Evolutionary conservation across 2,888 invertebrate species (phyloP), one percentile per base, ranked within the genome.

Genomic region (Hypselothyrea guttata): DNA sequence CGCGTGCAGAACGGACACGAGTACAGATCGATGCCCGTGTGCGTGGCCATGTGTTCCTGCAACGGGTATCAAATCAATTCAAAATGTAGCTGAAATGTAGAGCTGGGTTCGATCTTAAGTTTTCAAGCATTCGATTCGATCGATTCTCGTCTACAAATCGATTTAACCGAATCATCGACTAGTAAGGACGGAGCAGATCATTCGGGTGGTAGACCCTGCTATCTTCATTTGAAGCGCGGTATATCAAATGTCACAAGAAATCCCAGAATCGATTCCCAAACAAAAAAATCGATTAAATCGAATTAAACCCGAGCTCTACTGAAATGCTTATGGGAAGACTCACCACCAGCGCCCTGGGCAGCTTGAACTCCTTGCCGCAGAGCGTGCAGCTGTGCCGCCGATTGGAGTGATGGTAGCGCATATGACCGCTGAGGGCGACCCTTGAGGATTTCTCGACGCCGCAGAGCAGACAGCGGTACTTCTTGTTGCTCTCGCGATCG

Each of bases 1-100:
- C 87, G 86, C 0, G 88, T 72, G 48, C 89, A 90, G 58, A 88
- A 88, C 0, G 76, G 79, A 46, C 89, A 90, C 7, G 86, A 86
- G 37, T 90, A 90, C 30, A 90, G 51, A 53, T 86, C 87, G 35
- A 88, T 86, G 28, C 89, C 89, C 0, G 89, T 89, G 42, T 90
- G 89, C 4, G 88, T 87, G 28, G 89, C 88, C 82, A 89, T 88
- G 55, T 90, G 89, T 49, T 90, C 89, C 86, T 88, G 37, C 18
- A 9, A 7, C 8, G 8, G 28, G 28, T 1, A 28, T 13, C 1
- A 13, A 15, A 13, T 12, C 13, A 7, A 9, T 1, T 18, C 5
- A 1, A 2, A 22, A 2, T 22, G 22, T 22, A n/a, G n/a, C n/a
- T n/a, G n/a, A n/a, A n/a, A n/a, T n/a, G n/a, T n/a, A n/a, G n/a